Evolutionary conservation across 2,888 invertebrate species (phyloP).

Genomic region (Unio delphinus): DNA sequence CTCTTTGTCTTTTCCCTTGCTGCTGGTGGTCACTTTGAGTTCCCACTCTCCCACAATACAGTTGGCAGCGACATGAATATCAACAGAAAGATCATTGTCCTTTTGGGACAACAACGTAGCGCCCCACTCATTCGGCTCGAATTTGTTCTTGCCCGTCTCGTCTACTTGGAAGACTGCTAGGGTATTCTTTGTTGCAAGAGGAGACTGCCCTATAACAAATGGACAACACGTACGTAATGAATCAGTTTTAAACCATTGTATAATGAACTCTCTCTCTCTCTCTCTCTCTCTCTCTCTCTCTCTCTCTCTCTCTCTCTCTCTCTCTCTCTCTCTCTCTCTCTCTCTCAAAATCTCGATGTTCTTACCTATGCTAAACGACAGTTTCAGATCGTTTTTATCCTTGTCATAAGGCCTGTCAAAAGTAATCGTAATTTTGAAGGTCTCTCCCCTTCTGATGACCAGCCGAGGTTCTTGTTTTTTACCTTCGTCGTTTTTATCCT

Average conservation of each 20-base stretch:
- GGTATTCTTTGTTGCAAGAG: conserved; percentile 10
- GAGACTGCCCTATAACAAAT: conserved; percentile 11
- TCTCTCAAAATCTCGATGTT: not conserved
- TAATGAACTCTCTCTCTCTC: no score
- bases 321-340: no score
- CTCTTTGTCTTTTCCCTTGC: conserved; percentile 10
- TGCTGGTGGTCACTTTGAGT: conserved; percentile 9
- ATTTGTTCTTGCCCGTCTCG: conserved; percentile 17
- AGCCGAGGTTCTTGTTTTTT: conserved; percentile 15
- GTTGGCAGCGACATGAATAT: conserved; percentile 19
- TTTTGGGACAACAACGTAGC: conserved; percentile 21
- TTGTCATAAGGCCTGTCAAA: conserved; percentile 42
- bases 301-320: no score
- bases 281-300: no score
- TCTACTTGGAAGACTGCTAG: conserved; percentile 19
- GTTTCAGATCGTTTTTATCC: conserved; percentile 38
- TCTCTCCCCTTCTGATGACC: conserved; percentile 74
- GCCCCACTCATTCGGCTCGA: conserved; percentile 39
- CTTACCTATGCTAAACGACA: conserved; percentile 47
- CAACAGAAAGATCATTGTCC: conserved; percentile 16
- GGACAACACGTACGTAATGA: not conserved
- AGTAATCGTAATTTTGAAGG: conserved; percentile 44
- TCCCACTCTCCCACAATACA: conserved; percentile 26
- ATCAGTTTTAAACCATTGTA: no score
- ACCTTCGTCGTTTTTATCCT: conserved; percentile 8